phyloP scores from a whole-genome alignment of 2,797 vertebrate genomes.

The Lycodopsis pacificus region DNA sequence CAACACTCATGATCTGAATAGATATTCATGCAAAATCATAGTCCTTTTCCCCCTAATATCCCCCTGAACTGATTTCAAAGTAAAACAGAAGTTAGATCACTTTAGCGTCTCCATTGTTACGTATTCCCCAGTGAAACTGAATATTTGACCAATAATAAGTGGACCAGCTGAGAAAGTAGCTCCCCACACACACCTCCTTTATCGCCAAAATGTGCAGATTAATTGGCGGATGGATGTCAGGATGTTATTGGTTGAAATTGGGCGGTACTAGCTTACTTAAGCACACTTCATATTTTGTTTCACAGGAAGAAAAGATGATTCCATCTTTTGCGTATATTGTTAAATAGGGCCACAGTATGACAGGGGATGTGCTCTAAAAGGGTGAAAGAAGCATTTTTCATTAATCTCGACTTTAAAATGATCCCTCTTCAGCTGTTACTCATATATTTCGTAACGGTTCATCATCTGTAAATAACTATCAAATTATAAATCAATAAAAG shows the following conservation, averaged over 20 bases:
- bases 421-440: background rate
- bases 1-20: constrained; percentile 1
- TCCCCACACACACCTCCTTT: background rate
- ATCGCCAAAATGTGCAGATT: too few relatives aligned
- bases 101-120: background rate
- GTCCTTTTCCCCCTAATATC: fast-evolving
- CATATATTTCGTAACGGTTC: background rate
- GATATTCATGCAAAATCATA: background rate
- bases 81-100: background rate
- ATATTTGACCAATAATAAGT: background rate
- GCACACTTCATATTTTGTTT: background rate
- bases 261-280: background rate
- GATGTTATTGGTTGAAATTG: background rate
- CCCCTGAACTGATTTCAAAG: background rate
- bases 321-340: background rate
- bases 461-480: background rate
- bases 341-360: background rate
- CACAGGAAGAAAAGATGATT: background rate
- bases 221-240: background rate
- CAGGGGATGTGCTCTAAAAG: background rate
- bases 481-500: background rate
- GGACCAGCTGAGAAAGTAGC: background rate
- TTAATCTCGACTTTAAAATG: background rate
- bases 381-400: background rate
- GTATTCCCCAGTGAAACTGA: background rate